Percentiles rank a stretch among this genome's conserved stretches.
These are phyloP conservation scores for Tenualosa ilisha DNA, from an alignment of 2,797 vertebrate genomes.

Conservation along the genomic window DNA sequence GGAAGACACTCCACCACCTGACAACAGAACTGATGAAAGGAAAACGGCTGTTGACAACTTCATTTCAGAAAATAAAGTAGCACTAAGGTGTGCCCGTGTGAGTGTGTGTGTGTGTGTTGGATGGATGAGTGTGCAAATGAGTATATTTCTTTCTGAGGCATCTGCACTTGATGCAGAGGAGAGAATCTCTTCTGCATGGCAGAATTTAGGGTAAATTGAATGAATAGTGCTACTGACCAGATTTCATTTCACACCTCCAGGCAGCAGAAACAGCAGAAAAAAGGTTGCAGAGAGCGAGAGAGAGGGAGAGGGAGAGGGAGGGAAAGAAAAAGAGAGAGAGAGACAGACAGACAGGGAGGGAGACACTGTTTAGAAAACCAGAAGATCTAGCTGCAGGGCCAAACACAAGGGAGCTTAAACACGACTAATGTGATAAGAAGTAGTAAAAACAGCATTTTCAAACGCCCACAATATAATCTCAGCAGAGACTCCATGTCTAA, in stretches of 20 bases:
- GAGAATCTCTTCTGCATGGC: conserved; percentile 27
- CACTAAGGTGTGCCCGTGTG: background rate
- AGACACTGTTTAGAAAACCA: background rate
- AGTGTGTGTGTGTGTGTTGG: background rate
- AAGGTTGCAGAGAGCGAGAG: background rate
- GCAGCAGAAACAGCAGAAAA: conserved; percentile 6
- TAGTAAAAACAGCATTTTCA: conserved; percentile 8
- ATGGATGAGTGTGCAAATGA: conserved; percentile 8
- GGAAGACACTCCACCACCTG: background rate
- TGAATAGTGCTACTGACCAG: conserved; percentile 27
- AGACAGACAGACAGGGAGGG: background rate
- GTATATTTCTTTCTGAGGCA: background rate
- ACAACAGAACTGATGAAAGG: conserved; percentile 12
- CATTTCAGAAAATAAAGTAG: conserved; percentile 18
- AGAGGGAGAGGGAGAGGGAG: background rate
- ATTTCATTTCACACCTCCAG: conserved; percentile 37
- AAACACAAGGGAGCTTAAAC: background rate
- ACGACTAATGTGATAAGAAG: background rate
- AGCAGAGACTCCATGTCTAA: background rate
- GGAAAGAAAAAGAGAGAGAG: background rate
- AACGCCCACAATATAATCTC: conserved; percentile 11
- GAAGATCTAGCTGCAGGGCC: conserved; percentile 16
- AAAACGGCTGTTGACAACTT: conserved; percentile 4
- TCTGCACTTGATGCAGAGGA: conserved; percentile 17
- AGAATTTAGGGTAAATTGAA: conserved; percentile 15